phyloP scores from a whole-genome alignment of 2,888 invertebrate species.

The Hyposoter dolosus region DNA sequence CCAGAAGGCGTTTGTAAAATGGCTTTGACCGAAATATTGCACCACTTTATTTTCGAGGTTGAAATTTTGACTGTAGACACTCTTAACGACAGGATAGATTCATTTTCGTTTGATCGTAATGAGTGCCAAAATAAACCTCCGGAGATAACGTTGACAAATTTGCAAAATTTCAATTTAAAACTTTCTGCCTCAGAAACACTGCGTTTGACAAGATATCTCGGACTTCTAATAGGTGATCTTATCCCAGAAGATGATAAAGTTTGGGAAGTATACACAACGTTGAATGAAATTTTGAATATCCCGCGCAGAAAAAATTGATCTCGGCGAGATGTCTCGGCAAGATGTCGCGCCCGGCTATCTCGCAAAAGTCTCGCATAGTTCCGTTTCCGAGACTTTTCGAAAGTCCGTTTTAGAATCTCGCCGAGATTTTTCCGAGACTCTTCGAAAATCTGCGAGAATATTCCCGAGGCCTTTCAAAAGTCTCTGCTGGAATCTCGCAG shows the following conservation, averaged over 20 bases:
- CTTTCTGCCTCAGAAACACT: slow-evolving; percentile 22
- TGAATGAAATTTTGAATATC: slow-evolving; percentile 18
- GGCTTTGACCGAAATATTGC: slow-evolving; percentile 1
- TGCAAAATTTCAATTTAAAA: slow-evolving; percentile 17
- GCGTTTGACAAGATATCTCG: slow-evolving; percentile 23
- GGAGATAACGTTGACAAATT: slow-evolving; percentile 21
- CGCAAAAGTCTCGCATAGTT: too few species aligned
- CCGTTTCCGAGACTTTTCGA: too few species aligned
- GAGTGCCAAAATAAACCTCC: slow-evolving; percentile 16
- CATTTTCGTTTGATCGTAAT: slow-evolving; percentile 26
- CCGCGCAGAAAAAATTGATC: too few species aligned
- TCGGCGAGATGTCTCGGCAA: too few species aligned
- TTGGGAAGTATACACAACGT: slow-evolving; percentile 25
- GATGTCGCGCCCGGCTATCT: too few species aligned
- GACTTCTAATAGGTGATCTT: slow-evolving; percentile 20
- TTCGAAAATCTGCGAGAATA: too few species aligned
- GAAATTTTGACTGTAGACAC: slow-evolving; percentile 18
- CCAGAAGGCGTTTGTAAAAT: slow-evolving; percentile 13
- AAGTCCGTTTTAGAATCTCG: too few species aligned
- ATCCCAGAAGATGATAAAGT: slow-evolving; percentile 22
- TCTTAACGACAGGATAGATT: slow-evolving; percentile 30
- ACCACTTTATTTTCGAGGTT: slow-evolving; percentile 12
- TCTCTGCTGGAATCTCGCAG: too few species aligned
- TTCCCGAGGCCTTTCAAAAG: too few species aligned
- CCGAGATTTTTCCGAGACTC: too few species aligned